Percentiles rank a stretch among this genome's conserved stretches.
phyloP scores from a whole-genome alignment of 2,113 vertebrate genomes.

The Calyptomena viridis region DNA sequence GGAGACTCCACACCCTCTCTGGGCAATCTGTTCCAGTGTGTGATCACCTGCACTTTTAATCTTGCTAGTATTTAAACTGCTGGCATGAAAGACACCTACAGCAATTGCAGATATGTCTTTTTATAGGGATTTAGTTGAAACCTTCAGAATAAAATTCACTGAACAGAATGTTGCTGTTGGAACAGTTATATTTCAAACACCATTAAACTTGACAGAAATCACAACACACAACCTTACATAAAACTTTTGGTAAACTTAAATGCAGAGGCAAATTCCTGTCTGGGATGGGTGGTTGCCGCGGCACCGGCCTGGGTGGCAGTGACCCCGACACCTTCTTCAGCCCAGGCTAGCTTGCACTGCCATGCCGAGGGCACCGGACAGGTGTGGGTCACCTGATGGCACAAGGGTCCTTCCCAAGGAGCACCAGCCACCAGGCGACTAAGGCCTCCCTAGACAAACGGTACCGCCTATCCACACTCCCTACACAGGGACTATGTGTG shows the following conservation, averaged over 20 bases:
- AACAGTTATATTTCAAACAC: neutral
- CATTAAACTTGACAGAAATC: neutral
- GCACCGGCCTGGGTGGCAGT: no score
- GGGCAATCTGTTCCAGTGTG: neutral
- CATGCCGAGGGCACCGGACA: no score
- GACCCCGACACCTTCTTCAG: no score
- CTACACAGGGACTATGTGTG: no score
- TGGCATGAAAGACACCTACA: neutral
- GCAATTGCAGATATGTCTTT: neutral
- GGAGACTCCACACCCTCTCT: neutral
- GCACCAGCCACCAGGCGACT: no score
- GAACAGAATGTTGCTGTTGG: neutral
- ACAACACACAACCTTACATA: neutral
- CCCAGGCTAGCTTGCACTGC: no score
- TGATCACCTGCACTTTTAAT: neutral
- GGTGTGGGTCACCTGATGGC: no score
- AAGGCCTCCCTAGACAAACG: no score
- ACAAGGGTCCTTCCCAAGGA: no score
- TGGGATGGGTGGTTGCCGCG: neutral
- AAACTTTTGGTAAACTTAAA: neutral
- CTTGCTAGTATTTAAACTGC: neutral
- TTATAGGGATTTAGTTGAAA: neutral
- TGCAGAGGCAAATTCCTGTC: accelerated
- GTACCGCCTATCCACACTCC: no score
- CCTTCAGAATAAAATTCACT: neutral